Conservation (phyloP, 2,113 vertebrate species). For the Gallinago jamesoni region DNA sequence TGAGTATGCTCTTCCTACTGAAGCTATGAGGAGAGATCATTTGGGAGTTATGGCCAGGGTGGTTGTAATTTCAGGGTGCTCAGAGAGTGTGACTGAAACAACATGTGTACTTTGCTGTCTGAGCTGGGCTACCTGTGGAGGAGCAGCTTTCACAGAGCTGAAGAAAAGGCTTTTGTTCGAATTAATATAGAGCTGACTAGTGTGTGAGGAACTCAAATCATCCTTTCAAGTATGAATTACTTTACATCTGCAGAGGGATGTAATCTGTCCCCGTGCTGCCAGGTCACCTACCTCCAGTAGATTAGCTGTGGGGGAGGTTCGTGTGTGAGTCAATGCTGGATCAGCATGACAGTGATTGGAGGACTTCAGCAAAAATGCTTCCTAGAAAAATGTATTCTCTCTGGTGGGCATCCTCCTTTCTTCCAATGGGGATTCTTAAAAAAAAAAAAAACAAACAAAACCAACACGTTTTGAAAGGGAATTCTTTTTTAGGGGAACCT, state of each 20-base stretch:
- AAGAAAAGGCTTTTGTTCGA: neutral
- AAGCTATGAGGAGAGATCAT: neutral
- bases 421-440: neutral
- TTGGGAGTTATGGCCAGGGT: neutral
- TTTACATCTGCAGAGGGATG: neutral
- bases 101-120: neutral
- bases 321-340: neutral
- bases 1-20: fast-evolving
- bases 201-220: neutral
- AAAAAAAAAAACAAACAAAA: neutral
- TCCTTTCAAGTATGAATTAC: neutral
- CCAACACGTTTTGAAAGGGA: neutral
- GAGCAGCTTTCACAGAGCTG: neutral
- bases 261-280: neutral
- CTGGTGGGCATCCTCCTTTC: neutral
- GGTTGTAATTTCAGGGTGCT: neutral
- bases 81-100: neutral
- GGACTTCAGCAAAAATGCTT: neutral
- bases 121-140: neutral
- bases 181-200: neutral
- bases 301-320: neutral
- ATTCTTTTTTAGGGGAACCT: neutral
- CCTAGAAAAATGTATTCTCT: neutral
- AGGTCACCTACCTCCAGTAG: neutral
- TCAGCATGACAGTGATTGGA: neutral